Evolutionary conservation across 1,140 invertebrate species (phyloP).

Genomic region (Linepithema humile): DNA sequence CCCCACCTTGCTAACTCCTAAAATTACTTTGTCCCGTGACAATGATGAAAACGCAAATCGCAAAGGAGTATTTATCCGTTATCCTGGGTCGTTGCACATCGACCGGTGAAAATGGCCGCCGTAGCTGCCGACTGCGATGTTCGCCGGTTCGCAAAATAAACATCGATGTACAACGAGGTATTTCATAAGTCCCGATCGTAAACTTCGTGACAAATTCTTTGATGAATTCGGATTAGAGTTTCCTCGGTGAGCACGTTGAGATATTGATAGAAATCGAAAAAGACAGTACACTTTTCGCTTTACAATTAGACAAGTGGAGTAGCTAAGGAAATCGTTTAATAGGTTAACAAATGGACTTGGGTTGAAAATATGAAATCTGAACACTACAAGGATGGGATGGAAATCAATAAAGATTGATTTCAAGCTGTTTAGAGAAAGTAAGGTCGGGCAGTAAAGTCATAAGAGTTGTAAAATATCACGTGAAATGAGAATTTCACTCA

Average conservation of each 20-base stretch:
- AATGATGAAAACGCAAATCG: slow-evolving; percentile 35
- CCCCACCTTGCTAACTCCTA: not conserved
- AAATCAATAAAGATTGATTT: no score
- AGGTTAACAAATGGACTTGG: no score
- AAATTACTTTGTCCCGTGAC: not conserved
- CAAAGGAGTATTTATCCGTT: slow-evolving; percentile 17
- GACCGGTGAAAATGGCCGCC: slow-evolving; percentile 52
- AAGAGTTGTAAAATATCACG: not conserved
- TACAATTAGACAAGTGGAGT: not conserved
- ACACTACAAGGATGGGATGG: no score
- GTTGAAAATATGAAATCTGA: no score
- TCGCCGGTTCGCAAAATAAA: slow-evolving; percentile 33
- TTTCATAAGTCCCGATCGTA: not conserved
- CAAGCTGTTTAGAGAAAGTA: no score
- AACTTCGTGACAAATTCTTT: not conserved
- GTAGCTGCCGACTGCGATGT: not conserved
- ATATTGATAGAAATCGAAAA: not conserved
- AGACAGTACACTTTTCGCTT: not conserved
- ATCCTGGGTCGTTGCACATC: slow-evolving; percentile 22
- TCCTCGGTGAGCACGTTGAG: not conserved
- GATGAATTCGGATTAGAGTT: not conserved
- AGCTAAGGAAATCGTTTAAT: no score
- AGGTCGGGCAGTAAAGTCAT: not conserved
- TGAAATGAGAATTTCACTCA: slow-evolving; percentile 60
- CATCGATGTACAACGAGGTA: not conserved